Evolutionary conservation across 2,797 vertebrate species (phyloP).

Genomic region (Anabas testudineus): DNA sequence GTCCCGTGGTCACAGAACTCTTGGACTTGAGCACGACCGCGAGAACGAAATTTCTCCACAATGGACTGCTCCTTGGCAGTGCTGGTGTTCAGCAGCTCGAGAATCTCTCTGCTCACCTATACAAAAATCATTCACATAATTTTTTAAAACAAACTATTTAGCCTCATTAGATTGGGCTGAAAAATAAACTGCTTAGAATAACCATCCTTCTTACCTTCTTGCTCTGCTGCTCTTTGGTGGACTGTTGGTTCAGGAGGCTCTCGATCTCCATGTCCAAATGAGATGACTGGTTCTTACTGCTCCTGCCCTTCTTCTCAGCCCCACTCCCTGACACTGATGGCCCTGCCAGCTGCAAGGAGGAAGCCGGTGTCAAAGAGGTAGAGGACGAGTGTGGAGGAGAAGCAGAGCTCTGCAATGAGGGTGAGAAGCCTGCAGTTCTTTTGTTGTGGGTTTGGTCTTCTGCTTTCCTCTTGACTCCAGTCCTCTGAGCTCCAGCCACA

Average conservation of each 20-base stretch:
- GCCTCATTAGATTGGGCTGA: background rate
- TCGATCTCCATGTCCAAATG: constrained; percentile 95
- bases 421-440: constrained; percentile 72
- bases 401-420: constrained; percentile 70
- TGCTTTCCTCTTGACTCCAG: constrained; percentile 84
- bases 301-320: constrained; percentile 87
- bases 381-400: constrained; percentile 76
- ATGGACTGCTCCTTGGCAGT: constrained; percentile 97
- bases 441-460: constrained; percentile 80
- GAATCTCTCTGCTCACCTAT: constrained; percentile 94
- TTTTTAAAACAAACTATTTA: background rate
- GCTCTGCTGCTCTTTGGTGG: constrained; percentile 95
- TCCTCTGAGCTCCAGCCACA: constrained; percentile 72
- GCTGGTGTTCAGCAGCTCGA: constrained; percentile 94
- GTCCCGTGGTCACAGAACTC: constrained; percentile 97
- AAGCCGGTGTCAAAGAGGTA: constrained; percentile 75
- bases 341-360: constrained; percentile 71
- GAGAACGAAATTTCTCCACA: constrained; percentile 94
- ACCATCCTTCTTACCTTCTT: constrained; percentile 87
- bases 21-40: constrained; percentile 93
- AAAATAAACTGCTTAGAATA: background rate
- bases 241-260: constrained; percentile 93
- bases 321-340: constrained; percentile 74
- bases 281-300: constrained; percentile 85
- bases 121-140: background rate